Percentiles rank a stretch among this genome's conserved stretches.
Conservation (phyloP, 1,140 invertebrate genomes). For the Phortica variegata region DNA sequence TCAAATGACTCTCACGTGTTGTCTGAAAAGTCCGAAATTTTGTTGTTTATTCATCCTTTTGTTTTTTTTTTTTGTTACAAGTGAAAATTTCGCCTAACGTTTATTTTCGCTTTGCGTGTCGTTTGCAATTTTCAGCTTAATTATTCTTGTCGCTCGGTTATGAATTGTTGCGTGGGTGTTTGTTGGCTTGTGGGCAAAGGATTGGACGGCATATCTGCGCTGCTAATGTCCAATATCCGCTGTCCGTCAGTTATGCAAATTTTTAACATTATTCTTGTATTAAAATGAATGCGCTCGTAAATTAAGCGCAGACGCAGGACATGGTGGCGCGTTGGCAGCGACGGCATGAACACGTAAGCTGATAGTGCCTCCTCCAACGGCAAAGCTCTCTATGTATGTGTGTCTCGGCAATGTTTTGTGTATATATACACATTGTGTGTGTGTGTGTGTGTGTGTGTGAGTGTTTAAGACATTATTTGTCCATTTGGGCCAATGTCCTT, state of each 20-base stretch:
- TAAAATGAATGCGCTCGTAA: conserved; percentile 22
- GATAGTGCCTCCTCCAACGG: no score
- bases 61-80: conserved; percentile 6
- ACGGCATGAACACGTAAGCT: no score
- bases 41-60: conserved; percentile 7
- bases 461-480: conserved; percentile 23
- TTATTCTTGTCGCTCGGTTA: conserved; percentile 30
- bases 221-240: conserved; percentile 54
- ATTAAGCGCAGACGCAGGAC: conserved; percentile 11
- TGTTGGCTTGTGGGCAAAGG: conserved; percentile 5
- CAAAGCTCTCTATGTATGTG: no score
- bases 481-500: conserved; percentile 50
- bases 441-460: conserved; percentile 11
- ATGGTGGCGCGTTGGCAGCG: no score
- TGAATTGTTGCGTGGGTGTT: conserved; percentile 9
- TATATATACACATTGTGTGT: conserved; percentile 12
- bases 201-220: conserved; percentile 36
- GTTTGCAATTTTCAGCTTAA: conserved; percentile 54
- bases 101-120: conserved; percentile 37
- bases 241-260: conserved; percentile 46
- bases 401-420: not conserved
- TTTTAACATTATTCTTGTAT: conserved; percentile 40
- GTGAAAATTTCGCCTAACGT: not conserved
- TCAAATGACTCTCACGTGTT: no score
- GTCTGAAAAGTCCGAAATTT: no score